A percentile compares a stretch with the other conserved stretches of the same genome.
Evolutionary conservation across 1,140 invertebrate genomes (phyloP).

Genomic region (Druon quercuslanigerum): DNA sequence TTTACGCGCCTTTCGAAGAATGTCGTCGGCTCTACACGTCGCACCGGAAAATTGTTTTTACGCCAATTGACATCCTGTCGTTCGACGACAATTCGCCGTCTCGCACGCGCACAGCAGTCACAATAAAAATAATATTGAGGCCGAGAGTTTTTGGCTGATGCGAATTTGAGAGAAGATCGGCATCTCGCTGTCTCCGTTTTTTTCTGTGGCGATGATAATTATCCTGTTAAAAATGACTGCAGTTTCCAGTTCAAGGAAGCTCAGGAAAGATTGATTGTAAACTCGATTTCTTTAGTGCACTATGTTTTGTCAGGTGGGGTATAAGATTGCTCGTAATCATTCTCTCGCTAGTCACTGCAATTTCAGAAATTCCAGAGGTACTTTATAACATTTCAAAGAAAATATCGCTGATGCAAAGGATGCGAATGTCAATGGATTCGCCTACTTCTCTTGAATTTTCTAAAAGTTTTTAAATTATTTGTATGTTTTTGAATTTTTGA

Average conservation of each 20-base stretch:
- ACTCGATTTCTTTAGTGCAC: background rate
- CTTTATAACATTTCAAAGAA: too few species aligned
- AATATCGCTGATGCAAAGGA: too few species aligned
- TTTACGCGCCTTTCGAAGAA: slow-evolving; percentile 59
- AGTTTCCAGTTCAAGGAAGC: slow-evolving; percentile 13
- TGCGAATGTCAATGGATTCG: too few species aligned
- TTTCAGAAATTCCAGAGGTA: too few species aligned
- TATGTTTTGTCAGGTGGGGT: background rate
- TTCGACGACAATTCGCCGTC: slow-evolving; percentile 20
- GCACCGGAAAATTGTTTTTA: slow-evolving; percentile 56
- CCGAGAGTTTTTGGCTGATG: background rate
- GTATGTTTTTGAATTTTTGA: too few species aligned
- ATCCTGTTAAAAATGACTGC: slow-evolving; percentile 27
- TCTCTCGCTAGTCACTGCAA: too few species aligned
- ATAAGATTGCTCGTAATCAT: background rate
- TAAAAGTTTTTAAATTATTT: too few species aligned
- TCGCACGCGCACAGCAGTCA: slow-evolving; percentile 1
- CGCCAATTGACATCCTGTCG: slow-evolving; percentile 30
- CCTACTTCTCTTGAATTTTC: too few species aligned
- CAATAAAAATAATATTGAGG: slow-evolving; percentile 1
- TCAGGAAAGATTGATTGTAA: background rate
- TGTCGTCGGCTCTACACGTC: slow-evolving; percentile 43
- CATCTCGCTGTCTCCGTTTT: slow-evolving; percentile 25
- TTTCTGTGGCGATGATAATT: slow-evolving; percentile 37
- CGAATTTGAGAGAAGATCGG: background rate